Percentiles rank a stretch among this genome's conserved stretches.
Conservation (phyloP, 2,888 invertebrate species). For the Acrobasis repandana region DNA sequence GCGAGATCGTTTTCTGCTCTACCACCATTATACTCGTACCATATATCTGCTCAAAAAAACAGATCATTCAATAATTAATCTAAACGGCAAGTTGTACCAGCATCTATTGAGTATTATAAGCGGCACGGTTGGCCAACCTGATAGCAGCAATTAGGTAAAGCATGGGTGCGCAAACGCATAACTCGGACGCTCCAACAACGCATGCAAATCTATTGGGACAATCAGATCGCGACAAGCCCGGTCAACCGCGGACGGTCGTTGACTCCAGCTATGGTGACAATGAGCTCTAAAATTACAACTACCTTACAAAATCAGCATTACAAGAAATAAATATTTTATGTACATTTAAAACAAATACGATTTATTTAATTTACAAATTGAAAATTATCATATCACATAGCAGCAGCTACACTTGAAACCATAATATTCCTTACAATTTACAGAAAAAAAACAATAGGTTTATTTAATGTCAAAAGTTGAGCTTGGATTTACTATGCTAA, state of each 20-base stretch:
- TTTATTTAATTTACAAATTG: neutral
- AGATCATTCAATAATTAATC: neutral
- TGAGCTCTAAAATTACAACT: conserved; percentile 31
- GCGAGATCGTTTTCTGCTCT: too few species aligned
- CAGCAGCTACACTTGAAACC: neutral
- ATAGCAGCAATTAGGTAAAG: conserved; percentile 59
- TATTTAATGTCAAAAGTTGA: conserved; percentile 19
- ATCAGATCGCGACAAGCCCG: conserved; percentile 78
- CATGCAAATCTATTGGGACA: conserved; percentile 79
- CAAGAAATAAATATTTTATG: too few species aligned
- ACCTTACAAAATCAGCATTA: neutral
- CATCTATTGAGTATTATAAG: conserved; percentile 18
- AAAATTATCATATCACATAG: neutral
- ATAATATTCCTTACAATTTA: neutral
- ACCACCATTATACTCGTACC: too few species aligned
- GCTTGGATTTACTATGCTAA: neutral
- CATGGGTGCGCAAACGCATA: conserved; percentile 66
- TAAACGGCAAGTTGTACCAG: neutral
- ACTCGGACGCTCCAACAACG: conserved; percentile 53
- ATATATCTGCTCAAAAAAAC: too few species aligned
- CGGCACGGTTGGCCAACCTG: conserved; percentile 46
- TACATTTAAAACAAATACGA: neutral
- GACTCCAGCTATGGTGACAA: conserved; percentile 57
- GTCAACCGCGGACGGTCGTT: conserved; percentile 73
- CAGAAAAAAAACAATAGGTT: neutral